phyloP scores from a whole-genome alignment of 1,140 invertebrate species.

The Brachionus rubens region DNA sequence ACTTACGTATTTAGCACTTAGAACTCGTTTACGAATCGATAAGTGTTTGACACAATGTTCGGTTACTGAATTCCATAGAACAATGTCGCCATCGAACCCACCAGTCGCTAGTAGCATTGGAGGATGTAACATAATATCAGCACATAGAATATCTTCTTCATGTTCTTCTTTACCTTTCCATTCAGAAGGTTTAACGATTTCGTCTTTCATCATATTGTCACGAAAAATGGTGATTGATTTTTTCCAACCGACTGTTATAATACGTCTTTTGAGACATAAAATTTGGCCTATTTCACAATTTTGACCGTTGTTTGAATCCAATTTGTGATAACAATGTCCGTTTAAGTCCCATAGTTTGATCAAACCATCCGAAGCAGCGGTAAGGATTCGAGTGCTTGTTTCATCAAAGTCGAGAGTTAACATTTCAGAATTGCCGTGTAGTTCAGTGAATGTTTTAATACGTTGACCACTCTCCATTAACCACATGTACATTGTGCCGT shows the following conservation, averaged over 20 bases:
- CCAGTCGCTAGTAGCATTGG: slow-evolving; percentile 69
- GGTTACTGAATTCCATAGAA: slow-evolving; percentile 67
- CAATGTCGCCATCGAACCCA: slow-evolving; percentile 71
- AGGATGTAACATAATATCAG: slow-evolving; percentile 56
- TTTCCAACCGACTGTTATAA: slow-evolving; percentile 57
- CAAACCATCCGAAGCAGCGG: slow-evolving; percentile 57
- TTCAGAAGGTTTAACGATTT: slow-evolving; percentile 54
- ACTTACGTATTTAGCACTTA: slow-evolving; percentile 49
- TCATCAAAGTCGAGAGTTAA: slow-evolving; percentile 57
- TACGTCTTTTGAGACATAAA: slow-evolving; percentile 54
- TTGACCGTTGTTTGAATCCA: slow-evolving; percentile 54
- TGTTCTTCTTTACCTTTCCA: slow-evolving; percentile 63
- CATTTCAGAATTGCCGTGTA: slow-evolving; percentile 56
- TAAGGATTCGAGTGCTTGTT: slow-evolving; percentile 54
- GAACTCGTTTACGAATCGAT: slow-evolving; percentile 49
- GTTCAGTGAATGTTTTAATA: slow-evolving; percentile 56
- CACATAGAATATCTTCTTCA: slow-evolving; percentile 70
- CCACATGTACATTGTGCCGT: slow-evolving; percentile 58
- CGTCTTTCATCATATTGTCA: slow-evolving; percentile 53
- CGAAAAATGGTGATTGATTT: slow-evolving; percentile 56
- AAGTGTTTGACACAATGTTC: slow-evolving; percentile 54
- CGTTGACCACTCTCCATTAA: slow-evolving; percentile 60
- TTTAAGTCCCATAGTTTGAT: slow-evolving; percentile 62
- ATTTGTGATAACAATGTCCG: slow-evolving; percentile 57
- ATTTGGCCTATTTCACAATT: slow-evolving; percentile 58